Evolutionary conservation across 2,113 vertebrate species (phyloP).

Genomic region (Chiloscyllium plagiosum): DNA sequence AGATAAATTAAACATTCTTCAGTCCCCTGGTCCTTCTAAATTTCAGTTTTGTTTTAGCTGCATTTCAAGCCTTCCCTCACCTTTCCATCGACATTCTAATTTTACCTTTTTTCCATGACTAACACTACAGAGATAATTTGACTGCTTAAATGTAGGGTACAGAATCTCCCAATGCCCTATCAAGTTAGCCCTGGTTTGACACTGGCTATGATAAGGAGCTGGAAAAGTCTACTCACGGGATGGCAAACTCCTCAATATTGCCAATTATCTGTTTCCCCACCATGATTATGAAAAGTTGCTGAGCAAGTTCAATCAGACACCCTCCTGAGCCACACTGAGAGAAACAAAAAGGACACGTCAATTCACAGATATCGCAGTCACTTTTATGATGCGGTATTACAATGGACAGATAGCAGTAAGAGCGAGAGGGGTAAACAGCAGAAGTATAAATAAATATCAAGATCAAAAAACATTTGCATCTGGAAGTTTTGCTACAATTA

Average conservation of each 20-base stretch:
- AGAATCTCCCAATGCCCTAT: not conserved
- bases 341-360: not conserved
- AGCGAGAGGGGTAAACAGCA: not conserved
- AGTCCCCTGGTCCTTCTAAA: not conserved
- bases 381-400: not conserved
- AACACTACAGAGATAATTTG: not conserved
- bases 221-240: conserved; percentile 52
- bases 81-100: not conserved
- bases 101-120: not conserved
- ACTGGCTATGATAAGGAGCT: too few species aligned
- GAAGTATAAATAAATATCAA: not conserved
- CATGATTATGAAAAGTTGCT: conserved; percentile 72
- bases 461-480: not conserved
- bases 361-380: not conserved
- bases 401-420: not conserved
- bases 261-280: conserved; percentile 69
- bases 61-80: not conserved
- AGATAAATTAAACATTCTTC: not conserved
- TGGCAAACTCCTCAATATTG: conserved; percentile 65
- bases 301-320: conserved; percentile 64
- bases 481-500: not conserved
- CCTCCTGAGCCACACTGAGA: conserved; percentile 61
- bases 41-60: not conserved
- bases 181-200: not conserved
- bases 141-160: not conserved